Conservation (phyloP, 2,888 invertebrate species). For the Dorcus hopei region DNA sequence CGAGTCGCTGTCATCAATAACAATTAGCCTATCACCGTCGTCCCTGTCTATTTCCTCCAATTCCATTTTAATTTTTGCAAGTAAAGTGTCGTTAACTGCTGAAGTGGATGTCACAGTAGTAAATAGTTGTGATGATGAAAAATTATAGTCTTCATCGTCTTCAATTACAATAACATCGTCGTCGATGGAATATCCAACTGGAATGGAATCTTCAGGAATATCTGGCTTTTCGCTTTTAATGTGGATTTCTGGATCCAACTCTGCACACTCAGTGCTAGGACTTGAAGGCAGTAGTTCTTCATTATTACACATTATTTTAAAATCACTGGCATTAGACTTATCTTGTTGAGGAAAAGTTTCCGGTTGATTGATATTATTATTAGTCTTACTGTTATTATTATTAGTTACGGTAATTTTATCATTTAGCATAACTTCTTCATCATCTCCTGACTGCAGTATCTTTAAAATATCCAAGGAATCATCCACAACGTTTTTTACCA, state of each 20-base stretch:
- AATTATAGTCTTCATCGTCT: conserved; percentile 55
- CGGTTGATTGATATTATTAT: too few species aligned
- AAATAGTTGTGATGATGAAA: conserved; percentile 55
- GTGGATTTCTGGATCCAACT: neutral
- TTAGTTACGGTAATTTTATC: neutral
- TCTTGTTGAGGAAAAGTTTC: too few species aligned
- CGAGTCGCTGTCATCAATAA: conserved; percentile 8
- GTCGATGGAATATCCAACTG: conserved; percentile 9
- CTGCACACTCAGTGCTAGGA: neutral
- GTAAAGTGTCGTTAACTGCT: conserved; percentile 10
- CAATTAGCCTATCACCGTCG: conserved; percentile 14
- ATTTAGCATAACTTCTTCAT: neutral
- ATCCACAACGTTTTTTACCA: neutral
- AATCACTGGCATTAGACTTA: neutral
- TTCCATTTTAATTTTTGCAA: conserved; percentile 24
- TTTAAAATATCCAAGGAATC: conserved; percentile 1
- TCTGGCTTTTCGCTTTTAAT: neutral
- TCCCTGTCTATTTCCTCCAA: conserved; percentile 3
- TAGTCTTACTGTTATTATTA: too few species aligned
- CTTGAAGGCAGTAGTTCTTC: neutral
- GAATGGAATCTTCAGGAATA: neutral
- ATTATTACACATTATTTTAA: neutral
- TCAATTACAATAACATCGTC: conserved; percentile 33
- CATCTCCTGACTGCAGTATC: neutral
- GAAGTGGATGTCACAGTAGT: neutral